A percentile compares a stretch with the other conserved stretches of the same genome.
Evolutionary conservation across 2,888 invertebrate species (phyloP).

Genomic region (Cremastinae sp.): DNA sequence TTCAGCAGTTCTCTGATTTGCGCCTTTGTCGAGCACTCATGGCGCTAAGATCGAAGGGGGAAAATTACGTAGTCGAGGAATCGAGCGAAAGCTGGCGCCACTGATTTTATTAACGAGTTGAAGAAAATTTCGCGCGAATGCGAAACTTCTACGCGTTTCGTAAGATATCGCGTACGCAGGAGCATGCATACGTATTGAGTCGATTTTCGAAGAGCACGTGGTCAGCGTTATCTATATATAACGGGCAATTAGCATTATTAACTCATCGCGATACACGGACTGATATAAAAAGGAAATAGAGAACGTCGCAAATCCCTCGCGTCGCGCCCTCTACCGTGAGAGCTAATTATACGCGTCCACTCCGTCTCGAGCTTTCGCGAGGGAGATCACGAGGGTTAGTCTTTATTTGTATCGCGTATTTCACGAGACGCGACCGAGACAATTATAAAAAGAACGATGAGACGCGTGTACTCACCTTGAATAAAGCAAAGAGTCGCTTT

Average conservation of each 20-base stretch:
- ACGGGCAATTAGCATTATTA: not conserved
- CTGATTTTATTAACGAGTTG: not conserved
- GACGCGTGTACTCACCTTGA: slow-evolving; percentile 15
- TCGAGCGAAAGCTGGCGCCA: no score
- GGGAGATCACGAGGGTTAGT: slow-evolving; percentile 23
- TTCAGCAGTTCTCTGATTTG: not conserved
- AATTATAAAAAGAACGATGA: slow-evolving; percentile 46
- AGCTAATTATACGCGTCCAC: slow-evolving; percentile 28
- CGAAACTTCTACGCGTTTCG: not conserved
- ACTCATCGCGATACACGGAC: not conserved
- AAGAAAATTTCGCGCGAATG: slow-evolving; percentile 6
- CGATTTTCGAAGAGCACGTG: not conserved
- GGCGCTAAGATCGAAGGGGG: not conserved
- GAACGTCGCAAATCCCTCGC: slow-evolving; percentile 10
- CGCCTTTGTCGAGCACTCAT: not conserved
- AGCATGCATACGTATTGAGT: not conserved
- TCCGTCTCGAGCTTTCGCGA: no score
- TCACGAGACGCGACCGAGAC: slow-evolving; percentile 32
- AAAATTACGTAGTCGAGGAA: no score
- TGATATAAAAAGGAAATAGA: not conserved
- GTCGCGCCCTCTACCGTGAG: slow-evolving; percentile 9
- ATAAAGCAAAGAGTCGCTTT: slow-evolving; percentile 18
- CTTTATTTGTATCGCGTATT: slow-evolving; percentile 8
- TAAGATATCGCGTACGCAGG: not conserved
- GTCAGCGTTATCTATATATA: not conserved